These are phyloP conservation scores for Drosophila silvestris DNA, from an alignment of 2,888 invertebrate species.

Conservation along the genomic window DNA sequence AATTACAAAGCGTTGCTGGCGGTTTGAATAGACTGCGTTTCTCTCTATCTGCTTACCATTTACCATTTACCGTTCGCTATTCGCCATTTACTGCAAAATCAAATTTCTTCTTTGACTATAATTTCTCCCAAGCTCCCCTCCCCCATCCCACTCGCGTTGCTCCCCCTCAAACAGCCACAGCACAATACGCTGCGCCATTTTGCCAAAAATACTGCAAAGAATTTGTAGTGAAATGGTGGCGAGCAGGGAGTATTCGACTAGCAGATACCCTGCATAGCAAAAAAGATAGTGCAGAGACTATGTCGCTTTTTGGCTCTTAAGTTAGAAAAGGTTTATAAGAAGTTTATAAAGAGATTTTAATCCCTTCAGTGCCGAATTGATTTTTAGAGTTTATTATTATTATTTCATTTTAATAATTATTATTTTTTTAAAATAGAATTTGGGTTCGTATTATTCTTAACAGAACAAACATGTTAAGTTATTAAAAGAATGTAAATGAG, in stretches of 20 bases:
- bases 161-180: background rate
- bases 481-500: background rate
- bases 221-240: background rate
- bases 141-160: background rate
- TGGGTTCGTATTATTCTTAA: no score
- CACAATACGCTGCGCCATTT: slow-evolving; percentile 65
- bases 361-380: background rate
- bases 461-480: background rate
- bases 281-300: background rate
- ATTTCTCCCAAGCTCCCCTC: slow-evolving; percentile 40
- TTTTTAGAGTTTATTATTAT: no score
- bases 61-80: slow-evolving; percentile 1
- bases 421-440: no score
- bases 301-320: background rate
- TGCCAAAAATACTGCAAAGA: slow-evolving; percentile 42
- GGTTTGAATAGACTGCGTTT: slow-evolving; percentile 44
- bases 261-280: background rate
- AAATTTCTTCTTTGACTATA: slow-evolving; percentile 75
- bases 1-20: slow-evolving; percentile 62
- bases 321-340: background rate
- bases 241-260: background rate
- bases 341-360: background rate
- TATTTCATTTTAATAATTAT: background rate
- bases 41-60: slow-evolving; percentile 47
- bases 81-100: slow-evolving; percentile 60